Percentiles rank a stretch among this genome's conserved stretches.
Conservation (phyloP, 1,140 invertebrate species). For the Stenopsyche tienmushanensis region DNA sequence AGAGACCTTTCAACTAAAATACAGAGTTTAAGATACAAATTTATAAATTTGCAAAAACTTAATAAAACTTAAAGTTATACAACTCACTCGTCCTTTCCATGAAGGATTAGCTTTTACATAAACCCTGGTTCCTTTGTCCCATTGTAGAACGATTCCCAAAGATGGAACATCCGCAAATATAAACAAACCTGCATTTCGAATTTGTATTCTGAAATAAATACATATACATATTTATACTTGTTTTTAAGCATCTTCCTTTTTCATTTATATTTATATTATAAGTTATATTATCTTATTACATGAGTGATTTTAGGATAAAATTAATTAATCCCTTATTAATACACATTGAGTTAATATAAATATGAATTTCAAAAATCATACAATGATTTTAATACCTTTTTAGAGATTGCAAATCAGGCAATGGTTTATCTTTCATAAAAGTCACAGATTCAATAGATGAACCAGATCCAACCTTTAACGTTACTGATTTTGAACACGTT, state of each 20-base stretch:
- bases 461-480: constrained; percentile 60
- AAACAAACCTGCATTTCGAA: constrained; percentile 62
- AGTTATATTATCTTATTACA: not conserved
- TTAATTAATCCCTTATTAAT: not conserved
- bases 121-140: constrained; percentile 82
- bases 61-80: constrained; percentile 4
- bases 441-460: constrained; percentile 62
- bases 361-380: constrained; percentile 5
- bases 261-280: constrained; percentile 18
- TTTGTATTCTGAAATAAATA: constrained; percentile 41
- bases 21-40: constrained; percentile 11
- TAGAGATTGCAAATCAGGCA: constrained; percentile 50
- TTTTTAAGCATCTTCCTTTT: too few relatives aligned
- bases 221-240: not conserved
- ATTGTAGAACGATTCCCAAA: constrained; percentile 77
- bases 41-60: not conserved
- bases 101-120: constrained; percentile 74
- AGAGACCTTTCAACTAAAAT: constrained; percentile 77
- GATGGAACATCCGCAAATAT: constrained; percentile 77
- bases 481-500: constrained; percentile 83
- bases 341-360: not conserved
- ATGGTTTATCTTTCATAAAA: constrained; percentile 48
- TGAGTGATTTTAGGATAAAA: too few relatives aligned
- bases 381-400: constrained; percentile 47
- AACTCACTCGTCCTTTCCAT: constrained; percentile 46